Base-by-base conservation (phyloP, 2,113 vertebrate genomes). In the Panthera uncia region DNA sequence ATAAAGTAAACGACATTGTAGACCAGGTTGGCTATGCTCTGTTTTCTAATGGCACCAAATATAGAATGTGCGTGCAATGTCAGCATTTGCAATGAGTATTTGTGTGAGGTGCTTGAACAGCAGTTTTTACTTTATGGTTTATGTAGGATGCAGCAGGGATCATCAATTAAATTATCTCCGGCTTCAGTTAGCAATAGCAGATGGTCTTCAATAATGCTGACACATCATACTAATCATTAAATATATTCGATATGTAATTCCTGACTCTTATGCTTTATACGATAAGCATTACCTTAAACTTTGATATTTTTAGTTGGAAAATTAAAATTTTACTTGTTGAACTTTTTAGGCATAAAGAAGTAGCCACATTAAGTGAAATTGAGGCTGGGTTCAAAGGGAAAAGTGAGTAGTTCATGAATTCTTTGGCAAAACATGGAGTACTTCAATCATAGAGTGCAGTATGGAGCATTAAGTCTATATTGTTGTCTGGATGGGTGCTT, bases 1-100 rank as follows among this genome's bases (percentile, higher is more conserved):
- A 99, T 98, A 99, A 99, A 99, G 99, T 99, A 57, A 99, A 99
- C 86, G 99, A 99, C 99, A 99, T 99, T 98, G 99, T 99, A 98
- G 99, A 99, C 95, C 99, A 99, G 99, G 99, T 99, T 98, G 98
- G 99, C 95, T 89, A 7, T 41, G 91, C 90, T 98, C 55, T 3
- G 1, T 98, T 98, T 97, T 96, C 97, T 95, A 93, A 13, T 94
- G 71, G 18, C 45, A 87, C 65, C 55, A 96, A 41, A 94, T 89
- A 57, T 66, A 96, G 87, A 84, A 14, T 55, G 18, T 45, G 55
- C 1, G 0, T 52, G 95, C 76, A 18, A 5, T 3, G 29, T 89
- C 96, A 95, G 95, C 52, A 29, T 89, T 88, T 80, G 81, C 87
- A 23, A 18, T 11, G 83, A 21, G 76, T 68, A 41, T 84, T 91